phyloP scores from a whole-genome alignment of 2,888 invertebrate species.

The Xylota sylvarum region DNA sequence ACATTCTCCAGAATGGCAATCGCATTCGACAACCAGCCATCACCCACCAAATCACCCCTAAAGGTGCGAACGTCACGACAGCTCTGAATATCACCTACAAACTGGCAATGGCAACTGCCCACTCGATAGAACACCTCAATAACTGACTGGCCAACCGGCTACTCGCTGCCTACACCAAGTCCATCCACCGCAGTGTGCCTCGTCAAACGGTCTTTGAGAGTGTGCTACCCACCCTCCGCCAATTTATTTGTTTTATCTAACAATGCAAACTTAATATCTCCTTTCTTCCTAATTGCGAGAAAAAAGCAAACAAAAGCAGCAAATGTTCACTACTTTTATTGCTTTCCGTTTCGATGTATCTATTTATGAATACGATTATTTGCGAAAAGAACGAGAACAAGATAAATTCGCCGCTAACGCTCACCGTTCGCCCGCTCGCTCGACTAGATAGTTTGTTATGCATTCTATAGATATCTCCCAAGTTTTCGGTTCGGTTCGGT shows the following conservation, averaged over 20 bases:
- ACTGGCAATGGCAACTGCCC: too few relatives aligned
- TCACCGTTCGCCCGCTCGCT: slow-evolving; percentile 42
- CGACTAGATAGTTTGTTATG: slow-evolving; percentile 39
- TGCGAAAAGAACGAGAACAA: slow-evolving; percentile 38
- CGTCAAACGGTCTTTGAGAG: slow-evolving; percentile 39
- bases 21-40: slow-evolving; percentile 16
- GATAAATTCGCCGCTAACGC: slow-evolving; percentile 43
- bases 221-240: neutral
- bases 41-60: slow-evolving; percentile 20
- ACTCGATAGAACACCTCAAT: slow-evolving; percentile 32
- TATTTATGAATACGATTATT: slow-evolving; percentile 69
- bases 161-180: slow-evolving; percentile 10
- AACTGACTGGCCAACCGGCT: slow-evolving; percentile 25
- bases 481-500: slow-evolving; percentile 21
- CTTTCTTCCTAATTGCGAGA: slow-evolving; percentile 45
- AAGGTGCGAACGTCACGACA: slow-evolving; percentile 34
- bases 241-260: slow-evolving; percentile 44
- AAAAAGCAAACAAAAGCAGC: slow-evolving; percentile 25
- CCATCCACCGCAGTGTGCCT: slow-evolving; percentile 30
- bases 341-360: slow-evolving; percentile 68
- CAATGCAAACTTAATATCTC: slow-evolving; percentile 51
- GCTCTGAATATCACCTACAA: slow-evolving; percentile 36
- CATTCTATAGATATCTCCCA: slow-evolving; percentile 30
- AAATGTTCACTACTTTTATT: slow-evolving; percentile 62
- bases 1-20: slow-evolving; percentile 48